phyloP scores from a whole-genome alignment of 2,888 invertebrate species.

The Netelia virgata region DNA sequence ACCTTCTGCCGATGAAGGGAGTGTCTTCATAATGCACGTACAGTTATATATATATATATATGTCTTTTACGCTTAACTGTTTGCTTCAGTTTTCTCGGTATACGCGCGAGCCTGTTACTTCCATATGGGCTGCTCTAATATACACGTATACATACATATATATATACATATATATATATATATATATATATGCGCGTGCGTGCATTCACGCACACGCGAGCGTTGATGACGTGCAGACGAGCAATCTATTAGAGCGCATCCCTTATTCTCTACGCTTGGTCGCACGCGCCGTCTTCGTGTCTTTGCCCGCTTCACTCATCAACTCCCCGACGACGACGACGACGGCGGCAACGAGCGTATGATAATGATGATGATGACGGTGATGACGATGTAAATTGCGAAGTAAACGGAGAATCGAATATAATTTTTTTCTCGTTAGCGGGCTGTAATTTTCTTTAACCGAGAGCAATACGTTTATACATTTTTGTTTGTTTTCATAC shows the following conservation, averaged over 20 bases:
- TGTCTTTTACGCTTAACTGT: neutral
- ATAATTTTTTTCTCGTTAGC: neutral
- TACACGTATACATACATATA: neutral
- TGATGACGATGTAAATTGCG: constrained; percentile 25
- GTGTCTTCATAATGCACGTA: neutral
- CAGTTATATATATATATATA: neutral
- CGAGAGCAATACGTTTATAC: neutral
- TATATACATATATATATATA: neutral
- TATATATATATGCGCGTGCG: constrained; percentile 17
- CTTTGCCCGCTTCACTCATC: constrained; percentile 39
- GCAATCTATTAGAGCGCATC: constrained; percentile 76
- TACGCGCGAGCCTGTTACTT: constrained; percentile 2
- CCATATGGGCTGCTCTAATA: neutral
- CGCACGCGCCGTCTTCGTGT: constrained; percentile 45
- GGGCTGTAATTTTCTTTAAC: neutral
- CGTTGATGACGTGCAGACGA: constrained; percentile 40
- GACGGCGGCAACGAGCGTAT: constrained; percentile 68
- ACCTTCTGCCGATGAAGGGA: neutral
- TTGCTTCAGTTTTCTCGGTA: neutral
- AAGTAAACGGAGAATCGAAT: neutral
- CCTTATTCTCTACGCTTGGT: constrained; percentile 57
- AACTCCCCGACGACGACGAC: constrained; percentile 33
- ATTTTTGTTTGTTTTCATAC: neutral
- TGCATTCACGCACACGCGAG: constrained; percentile 27
- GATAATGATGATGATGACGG: constrained; percentile 21